Base-by-base conservation (phyloP, 2,888 invertebrate species). In the Xylota sylvarum region DNA sequence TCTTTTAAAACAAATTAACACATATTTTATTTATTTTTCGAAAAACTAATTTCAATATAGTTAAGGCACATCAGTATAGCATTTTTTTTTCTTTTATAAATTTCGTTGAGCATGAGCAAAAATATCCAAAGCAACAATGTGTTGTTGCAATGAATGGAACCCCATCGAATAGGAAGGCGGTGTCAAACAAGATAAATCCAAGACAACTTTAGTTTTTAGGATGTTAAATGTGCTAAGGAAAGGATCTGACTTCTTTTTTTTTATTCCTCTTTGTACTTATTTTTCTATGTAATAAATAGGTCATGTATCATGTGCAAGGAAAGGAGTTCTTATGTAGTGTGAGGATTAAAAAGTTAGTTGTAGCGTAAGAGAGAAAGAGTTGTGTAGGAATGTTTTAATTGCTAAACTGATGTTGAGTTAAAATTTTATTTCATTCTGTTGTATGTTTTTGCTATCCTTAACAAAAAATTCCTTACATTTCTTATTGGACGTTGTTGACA, bases 41-140 rank as follows among this genome's bases (percentile, higher is more conserved):
- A 46, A 65, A 27, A 76, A 48, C 32, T 56, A 56, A 62, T 50
- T 62, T 73, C 12, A 27, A 56, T 64, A 52, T 74, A 72, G 58
- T 72, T 81, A 85, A 85, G 85, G 85, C 85, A 85, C 85, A 85
- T 81, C 85, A 85, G 85, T 65, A 85, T 85, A 85, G 85, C 85
- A 78, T 84, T 62, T 74, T 40, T 65, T 56, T 17, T 35, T 23
- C 2, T 23, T 35, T 69, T 55, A 27, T 9, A 50, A 65, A 60
- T 67, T 80, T 80, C 65, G 52, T 80, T 80, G 76, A 72, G 70
- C 70, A 76, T 56, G 62, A 72, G 43, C 10, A 73, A 55, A 32
- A 50, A 14, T 52, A 14, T 27, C 43, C 35, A 50, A 30, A 12
- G 32, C 27, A 32, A 40, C 32, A 30, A n/a, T 4, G 35, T n/a